Conservation (phyloP, 2,797 vertebrate species). For the Todus mexicanus region DNA sequence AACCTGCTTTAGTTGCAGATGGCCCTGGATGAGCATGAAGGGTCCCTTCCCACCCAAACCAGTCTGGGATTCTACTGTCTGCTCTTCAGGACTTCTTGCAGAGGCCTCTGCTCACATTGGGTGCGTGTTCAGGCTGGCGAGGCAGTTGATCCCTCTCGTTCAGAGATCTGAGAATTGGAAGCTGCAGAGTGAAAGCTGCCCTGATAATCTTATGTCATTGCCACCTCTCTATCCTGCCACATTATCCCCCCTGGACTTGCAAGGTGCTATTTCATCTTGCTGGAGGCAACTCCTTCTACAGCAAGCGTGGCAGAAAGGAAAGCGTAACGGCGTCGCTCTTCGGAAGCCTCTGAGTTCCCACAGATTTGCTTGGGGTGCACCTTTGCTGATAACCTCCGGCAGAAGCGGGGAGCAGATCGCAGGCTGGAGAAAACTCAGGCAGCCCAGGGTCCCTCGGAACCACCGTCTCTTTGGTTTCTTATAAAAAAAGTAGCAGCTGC, state of each 20-base stretch:
- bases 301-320: background rate
- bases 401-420: background rate
- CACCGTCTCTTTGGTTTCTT: background rate
- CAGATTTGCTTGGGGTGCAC: background rate
- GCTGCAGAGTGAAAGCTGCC: background rate
- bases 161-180: background rate
- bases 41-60: too few species aligned
- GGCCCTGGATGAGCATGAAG: too few species aligned
- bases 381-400: background rate
- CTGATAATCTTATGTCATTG: background rate
- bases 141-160: background rate
- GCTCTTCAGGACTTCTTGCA: background rate
- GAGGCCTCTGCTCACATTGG: background rate
- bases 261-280: background rate
- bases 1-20: too few species aligned
- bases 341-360: background rate
- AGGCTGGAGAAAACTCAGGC: background rate
- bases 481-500: background rate
- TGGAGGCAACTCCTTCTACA: background rate
- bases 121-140: background rate
- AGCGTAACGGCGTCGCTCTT: fast-evolving
- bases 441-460: background rate
- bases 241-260: background rate
- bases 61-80: background rate
- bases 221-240: background rate